Evolutionary conservation across 2,797 vertebrate species (phyloP).

Genomic region (Melanotaenia boesemani): DNA sequence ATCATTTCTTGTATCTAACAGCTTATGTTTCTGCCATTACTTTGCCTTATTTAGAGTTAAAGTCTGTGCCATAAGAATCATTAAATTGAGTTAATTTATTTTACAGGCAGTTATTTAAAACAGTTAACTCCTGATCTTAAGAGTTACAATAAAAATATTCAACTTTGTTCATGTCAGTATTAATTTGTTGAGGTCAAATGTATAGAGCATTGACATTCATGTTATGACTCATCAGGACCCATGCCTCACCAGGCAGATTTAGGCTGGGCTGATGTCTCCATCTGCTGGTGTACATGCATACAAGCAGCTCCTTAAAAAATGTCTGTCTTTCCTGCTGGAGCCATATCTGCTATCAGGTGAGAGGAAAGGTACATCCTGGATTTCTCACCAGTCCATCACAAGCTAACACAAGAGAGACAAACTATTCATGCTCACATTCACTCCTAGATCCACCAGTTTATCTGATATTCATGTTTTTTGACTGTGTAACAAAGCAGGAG

Average conservation of each 20-base stretch:
- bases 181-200: neutral
- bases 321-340: too few species aligned
- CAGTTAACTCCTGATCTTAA: neutral
- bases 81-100: neutral
- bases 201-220: neutral
- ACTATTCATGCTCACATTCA: too few species aligned
- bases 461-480: too few species aligned
- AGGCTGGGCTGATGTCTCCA: slow-evolving; percentile 56
- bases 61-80: neutral
- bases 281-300: slow-evolving; percentile 45
- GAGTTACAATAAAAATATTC: neutral
- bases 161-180: neutral
- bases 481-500: too few species aligned
- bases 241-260: neutral
- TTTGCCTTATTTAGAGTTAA: neutral
- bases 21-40: neutral
- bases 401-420: too few species aligned
- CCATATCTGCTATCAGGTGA: too few species aligned
- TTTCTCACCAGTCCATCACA: too few species aligned
- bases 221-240: slow-evolving; percentile 22
- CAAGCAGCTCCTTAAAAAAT: neutral
- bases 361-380: too few species aligned
- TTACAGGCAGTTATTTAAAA: neutral
- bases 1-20: neutral
- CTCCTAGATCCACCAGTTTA: too few species aligned